Evolutionary conservation across 2,113 vertebrate species (phyloP).

Genomic region (Rhadina sibilatrix): DNA sequence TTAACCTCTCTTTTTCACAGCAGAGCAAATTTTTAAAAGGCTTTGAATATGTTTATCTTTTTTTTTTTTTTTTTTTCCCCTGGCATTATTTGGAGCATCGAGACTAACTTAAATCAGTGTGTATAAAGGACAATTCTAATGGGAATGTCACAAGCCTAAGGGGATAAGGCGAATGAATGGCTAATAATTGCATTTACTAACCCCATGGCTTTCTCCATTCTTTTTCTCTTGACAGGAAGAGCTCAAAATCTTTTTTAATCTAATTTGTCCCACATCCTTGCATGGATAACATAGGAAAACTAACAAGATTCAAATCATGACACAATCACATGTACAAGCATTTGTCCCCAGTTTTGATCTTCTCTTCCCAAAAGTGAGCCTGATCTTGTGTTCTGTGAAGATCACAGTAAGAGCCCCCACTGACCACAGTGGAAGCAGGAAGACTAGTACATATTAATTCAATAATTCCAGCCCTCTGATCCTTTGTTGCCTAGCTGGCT

Average conservation of each 20-base stretch:
- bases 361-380: neutral
- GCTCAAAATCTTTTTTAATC: neutral
- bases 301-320: neutral
- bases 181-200: neutral
- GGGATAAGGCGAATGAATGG: neutral
- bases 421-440: neutral
- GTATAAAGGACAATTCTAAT: neutral
- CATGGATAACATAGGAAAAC: neutral
- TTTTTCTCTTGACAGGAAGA: neutral
- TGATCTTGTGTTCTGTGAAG: neutral
- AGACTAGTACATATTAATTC: neutral
- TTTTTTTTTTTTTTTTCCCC: neutral
- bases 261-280: neutral
- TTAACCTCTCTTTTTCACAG: neutral
- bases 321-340: neutral
- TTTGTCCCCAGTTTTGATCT: neutral
- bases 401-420: neutral
- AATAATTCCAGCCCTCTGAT: neutral
- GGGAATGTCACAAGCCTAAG: neutral
- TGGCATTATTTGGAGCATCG: neutral
- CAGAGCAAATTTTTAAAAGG: neutral
- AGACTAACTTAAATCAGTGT: neutral
- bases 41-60: neutral
- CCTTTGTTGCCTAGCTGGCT: neutral
- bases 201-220: neutral